Conservation (phyloP, 2,888 invertebrate species). For the Epirrhoe alternata region DNA sequence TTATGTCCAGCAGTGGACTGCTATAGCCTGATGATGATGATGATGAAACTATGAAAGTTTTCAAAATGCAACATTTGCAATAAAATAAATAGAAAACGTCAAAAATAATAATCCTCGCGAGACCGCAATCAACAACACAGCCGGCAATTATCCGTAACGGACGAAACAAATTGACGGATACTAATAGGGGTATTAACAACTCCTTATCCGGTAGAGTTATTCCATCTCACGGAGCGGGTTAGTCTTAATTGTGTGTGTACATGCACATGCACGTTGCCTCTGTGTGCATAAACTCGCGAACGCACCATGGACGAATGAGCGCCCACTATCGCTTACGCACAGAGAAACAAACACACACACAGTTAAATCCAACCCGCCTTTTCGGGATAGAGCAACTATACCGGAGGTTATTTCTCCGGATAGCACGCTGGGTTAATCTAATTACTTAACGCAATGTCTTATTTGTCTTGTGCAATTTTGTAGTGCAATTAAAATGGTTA, state of each 20-base stretch:
- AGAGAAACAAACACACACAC: too few species aligned
- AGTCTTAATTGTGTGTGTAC: too few species aligned
- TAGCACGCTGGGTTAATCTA: conserved; percentile 78
- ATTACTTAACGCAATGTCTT: conserved; percentile 83
- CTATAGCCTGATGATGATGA: too few species aligned
- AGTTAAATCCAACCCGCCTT: too few species aligned
- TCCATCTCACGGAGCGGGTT: too few species aligned
- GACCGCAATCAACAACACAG: conserved; percentile 51
- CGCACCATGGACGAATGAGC: too few species aligned
- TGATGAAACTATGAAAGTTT: too few species aligned
- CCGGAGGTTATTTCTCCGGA: conserved; percentile 31
- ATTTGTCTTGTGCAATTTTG: conserved; percentile 65
- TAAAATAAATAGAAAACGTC: conserved; percentile 6
- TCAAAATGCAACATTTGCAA: too few species aligned
- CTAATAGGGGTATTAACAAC: conserved; percentile 61
- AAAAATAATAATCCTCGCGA: conserved; percentile 31
- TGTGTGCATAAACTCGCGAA: too few species aligned
- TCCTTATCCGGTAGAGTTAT: conserved; percentile 43
- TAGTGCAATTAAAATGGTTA: conserved; percentile 72
- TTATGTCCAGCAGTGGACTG: too few species aligned
- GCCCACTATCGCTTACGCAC: too few species aligned
- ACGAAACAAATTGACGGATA: conserved; percentile 56
- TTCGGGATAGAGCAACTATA: conserved; percentile 11
- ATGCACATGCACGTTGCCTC: too few species aligned
- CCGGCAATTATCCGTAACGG: conserved; percentile 61